Conservation (phyloP, 30 jellyfish, hydroid and myxozoan genomes). For the Cassiopea xamachana region DNA sequence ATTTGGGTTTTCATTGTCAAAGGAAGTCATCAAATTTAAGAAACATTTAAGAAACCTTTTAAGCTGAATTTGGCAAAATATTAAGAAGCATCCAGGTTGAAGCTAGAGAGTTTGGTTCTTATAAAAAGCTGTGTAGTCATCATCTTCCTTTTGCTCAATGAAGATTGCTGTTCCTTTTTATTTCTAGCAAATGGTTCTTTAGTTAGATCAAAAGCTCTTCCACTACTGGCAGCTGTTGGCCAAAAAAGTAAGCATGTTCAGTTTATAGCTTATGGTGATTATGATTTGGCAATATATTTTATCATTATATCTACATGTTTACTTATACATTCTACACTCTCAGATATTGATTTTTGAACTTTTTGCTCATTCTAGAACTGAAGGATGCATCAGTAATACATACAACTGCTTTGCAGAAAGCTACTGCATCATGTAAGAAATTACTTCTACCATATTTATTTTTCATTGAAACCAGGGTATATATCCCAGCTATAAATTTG, state of each 20-base stretch:
- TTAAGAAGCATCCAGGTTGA: too few relatives aligned
- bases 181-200: slow-evolving; percentile 32
- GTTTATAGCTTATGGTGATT: not conserved
- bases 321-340: too few relatives aligned
- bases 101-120: too few relatives aligned
- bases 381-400: slow-evolving; percentile 57
- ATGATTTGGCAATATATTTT: too few relatives aligned
- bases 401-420: slow-evolving; percentile 44
- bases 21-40: too few relatives aligned
- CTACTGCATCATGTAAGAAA: slow-evolving; percentile 30
- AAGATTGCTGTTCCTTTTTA: not conserved
- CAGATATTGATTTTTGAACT: too few relatives aligned
- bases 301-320: too few relatives aligned
- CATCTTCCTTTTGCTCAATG: not conserved
- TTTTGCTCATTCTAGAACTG: not conserved
- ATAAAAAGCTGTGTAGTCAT: not conserved
- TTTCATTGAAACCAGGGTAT: not conserved
- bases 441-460: not conserved
- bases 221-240: slow-evolving; percentile 59
- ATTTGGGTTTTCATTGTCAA: too few relatives aligned
- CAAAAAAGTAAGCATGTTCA: slow-evolving; percentile 41
- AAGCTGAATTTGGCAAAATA: too few relatives aligned
- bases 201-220: slow-evolving; percentile 41
- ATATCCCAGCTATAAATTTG: too few relatives aligned
- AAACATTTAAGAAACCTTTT: too few relatives aligned